Conservation (phyloP, 2,797 vertebrate species). For the Enteromius mattozi region DNA sequence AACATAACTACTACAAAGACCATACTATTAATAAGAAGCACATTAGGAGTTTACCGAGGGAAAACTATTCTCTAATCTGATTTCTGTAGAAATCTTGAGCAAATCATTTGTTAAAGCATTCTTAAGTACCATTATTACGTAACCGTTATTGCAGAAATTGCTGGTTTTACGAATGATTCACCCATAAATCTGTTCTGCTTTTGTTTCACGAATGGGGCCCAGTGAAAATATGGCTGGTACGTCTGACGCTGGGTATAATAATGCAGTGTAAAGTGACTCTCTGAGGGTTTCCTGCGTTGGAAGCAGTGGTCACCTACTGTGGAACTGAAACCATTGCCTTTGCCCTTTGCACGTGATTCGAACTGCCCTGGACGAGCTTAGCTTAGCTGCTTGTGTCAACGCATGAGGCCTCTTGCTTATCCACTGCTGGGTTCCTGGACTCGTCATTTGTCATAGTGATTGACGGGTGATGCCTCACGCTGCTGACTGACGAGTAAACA, state of each 20-base stretch:
- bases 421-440: conserved; percentile 62
- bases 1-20: not conserved
- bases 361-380: not conserved
- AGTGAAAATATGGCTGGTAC: not conserved
- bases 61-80: not conserved
- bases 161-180: not conserved
- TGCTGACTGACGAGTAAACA: conserved; percentile 60
- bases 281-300: conserved; percentile 31
- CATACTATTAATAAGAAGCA: not conserved
- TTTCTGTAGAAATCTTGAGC: not conserved
- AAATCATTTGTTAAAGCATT: not conserved
- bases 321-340: conserved; percentile 47
- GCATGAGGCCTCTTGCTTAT: not conserved
- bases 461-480: conserved; percentile 69
- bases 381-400: not conserved
- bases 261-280: conserved; percentile 10
- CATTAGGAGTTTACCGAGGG: not conserved
- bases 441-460: conserved; percentile 75
- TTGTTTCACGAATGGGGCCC: not conserved
- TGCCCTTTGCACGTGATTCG: conserved; percentile 2
- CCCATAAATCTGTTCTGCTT: not conserved
- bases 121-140: not conserved
- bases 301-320: conserved; percentile 40
- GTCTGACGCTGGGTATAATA: not conserved
- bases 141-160: not conserved